Evolutionary conservation across 2,797 vertebrate genomes (phyloP), one percentile per base, ranked within the genome.

Genomic region (Schizothorax lantsangensis): DNA sequence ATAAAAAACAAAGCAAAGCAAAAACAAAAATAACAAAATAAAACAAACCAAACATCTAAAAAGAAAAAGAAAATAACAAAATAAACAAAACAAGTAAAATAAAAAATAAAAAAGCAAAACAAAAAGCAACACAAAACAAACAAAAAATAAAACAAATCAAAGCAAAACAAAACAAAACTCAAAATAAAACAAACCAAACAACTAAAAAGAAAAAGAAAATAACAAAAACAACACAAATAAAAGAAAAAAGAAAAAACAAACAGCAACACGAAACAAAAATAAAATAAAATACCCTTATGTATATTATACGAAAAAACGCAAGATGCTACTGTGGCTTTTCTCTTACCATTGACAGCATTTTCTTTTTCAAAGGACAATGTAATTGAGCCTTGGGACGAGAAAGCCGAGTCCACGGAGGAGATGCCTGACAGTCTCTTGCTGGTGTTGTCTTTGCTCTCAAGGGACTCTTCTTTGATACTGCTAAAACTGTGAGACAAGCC

Each of bases 371-470:
- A 98, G 0, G 97, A 99, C 84, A 98, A 92, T 0, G 97, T 97
- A 91, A 99, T 96, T 0, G 98, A 99, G 80, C 98, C 98, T 86
- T 99, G 96, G 54, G 98, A 99, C 26, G 98, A 99, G 91, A 99
- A 99, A 81, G 98, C 98, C 0, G 98, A 99, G 91, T 99, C 98
- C 26, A 98, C 97, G 0, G 98, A 99, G 1, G 98, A 99, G 93
- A 99, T 97, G 19, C 97, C 98, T 0, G 98, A 99, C 66, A 99
- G 96, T 84, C 98, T 91, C 91, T 99, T 99, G 95, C 94, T 93
- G 0, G 95, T 94, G 88, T 96, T 97, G 79, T 96, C 96, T 86
- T 97, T 94, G 89, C 96, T 96, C 87, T 97, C 96, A 23, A 97
- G 96, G 88, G 95, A 94, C 68, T 97, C 96, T 86, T 97, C 97